A percentile compares a stretch with the other conserved stretches of the same genome.
Conservation (phyloP, 2,113 vertebrate species). For the Melanerpes aurifrons region DNA sequence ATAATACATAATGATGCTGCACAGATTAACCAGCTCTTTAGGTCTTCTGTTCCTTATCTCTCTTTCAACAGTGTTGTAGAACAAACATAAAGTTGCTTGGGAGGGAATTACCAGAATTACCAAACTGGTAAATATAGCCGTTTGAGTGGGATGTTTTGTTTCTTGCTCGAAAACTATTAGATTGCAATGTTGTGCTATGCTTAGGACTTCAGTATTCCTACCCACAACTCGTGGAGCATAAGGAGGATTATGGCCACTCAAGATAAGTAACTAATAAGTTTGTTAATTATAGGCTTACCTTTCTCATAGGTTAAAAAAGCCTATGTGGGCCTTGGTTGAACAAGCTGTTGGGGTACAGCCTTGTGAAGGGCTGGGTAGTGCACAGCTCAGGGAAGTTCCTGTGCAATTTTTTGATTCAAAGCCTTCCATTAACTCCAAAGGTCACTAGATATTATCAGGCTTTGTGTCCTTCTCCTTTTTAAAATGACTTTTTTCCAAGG, state of each 20-base stretch:
- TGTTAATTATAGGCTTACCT: slow-evolving; percentile 48
- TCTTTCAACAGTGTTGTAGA: slow-evolving; percentile 57
- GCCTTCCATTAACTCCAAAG: background rate
- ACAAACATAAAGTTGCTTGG: slow-evolving; percentile 62
- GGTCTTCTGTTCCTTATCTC: slow-evolving; percentile 52
- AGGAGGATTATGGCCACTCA: slow-evolving; percentile 8
- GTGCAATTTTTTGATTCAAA: background rate
- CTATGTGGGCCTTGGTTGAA: slow-evolving; percentile 4
- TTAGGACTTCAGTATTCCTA: slow-evolving; percentile 30
- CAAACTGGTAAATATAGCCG: slow-evolving; percentile 40
- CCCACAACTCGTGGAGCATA: background rate
- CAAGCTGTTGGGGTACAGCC: background rate
- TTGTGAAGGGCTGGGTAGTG: background rate
- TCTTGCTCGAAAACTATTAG: slow-evolving; percentile 44
- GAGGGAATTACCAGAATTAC: slow-evolving; percentile 63
- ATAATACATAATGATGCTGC: slow-evolving; percentile 56
- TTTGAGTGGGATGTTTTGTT: slow-evolving; percentile 42
- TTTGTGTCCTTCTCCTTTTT: background rate
- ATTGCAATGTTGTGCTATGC: slow-evolving; percentile 32
- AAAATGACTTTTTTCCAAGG: background rate
- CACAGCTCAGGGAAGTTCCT: background rate
- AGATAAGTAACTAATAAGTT: slow-evolving; percentile 41
- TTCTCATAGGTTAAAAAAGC: background rate
- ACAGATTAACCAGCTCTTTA: slow-evolving; percentile 61
- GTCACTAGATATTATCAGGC: background rate